Conservation (phyloP, 2,888 invertebrate species). For the Acronicta leporina region DNA sequence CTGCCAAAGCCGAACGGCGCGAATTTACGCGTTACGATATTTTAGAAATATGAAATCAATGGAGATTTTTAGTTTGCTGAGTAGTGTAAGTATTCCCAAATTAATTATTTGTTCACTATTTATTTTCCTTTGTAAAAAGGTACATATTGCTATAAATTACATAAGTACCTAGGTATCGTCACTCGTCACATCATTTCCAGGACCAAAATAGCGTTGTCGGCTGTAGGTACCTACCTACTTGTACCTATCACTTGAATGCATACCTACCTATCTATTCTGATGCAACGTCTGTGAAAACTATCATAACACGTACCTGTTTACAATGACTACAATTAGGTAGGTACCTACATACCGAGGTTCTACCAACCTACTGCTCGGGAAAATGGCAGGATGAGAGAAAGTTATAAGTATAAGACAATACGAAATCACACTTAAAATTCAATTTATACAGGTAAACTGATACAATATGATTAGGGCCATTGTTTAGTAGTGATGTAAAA, state of each 20-base stretch:
- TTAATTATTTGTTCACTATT: slow-evolving; percentile 3
- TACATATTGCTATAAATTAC: slow-evolving; percentile 24
- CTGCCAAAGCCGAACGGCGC: no score
- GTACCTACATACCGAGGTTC: no score
- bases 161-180: slow-evolving; percentile 20
- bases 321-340: slow-evolving; percentile 1
- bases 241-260: no score
- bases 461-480: slow-evolving; percentile 17
- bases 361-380: neutral
- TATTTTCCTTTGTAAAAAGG: no score
- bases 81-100: slow-evolving; percentile 12
- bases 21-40: no score
- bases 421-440: slow-evolving; percentile 10
- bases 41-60: slow-evolving; percentile 3
- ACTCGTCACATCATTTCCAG: slow-evolving; percentile 22
- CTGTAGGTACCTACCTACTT: no score
- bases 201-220: slow-evolving; percentile 5
- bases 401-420: slow-evolving; percentile 2
- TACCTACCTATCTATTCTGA: slow-evolving; percentile 1
- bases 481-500: slow-evolving; percentile 32
- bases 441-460: slow-evolving; percentile 17
- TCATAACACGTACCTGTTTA: neutral
- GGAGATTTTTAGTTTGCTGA: slow-evolving; percentile 6
- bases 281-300: slow-evolving; percentile 8
- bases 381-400: slow-evolving; percentile 15